These are phyloP conservation scores for Kobus ellipsiprymnus DNA, from an alignment of 2,113 vertebrate species.

Conservation along the genomic window DNA sequence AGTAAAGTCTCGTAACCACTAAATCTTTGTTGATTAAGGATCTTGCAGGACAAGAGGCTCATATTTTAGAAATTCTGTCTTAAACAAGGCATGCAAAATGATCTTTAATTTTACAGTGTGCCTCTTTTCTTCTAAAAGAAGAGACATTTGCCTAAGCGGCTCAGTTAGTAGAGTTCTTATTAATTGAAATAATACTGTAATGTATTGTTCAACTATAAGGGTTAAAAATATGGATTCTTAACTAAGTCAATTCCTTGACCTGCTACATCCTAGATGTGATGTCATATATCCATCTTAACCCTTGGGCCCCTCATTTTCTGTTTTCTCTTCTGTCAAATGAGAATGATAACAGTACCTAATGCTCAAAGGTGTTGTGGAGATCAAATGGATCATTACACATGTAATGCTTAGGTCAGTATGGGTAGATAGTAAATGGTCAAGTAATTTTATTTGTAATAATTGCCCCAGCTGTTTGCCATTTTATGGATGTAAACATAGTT, in stretches of 20 bases:
- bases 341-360: not conserved
- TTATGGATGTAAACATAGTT: not conserved
- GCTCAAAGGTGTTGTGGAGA: not conserved
- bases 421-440: not conserved
- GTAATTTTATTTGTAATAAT: not conserved
- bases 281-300: not conserved
- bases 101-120: not conserved
- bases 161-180: not conserved
- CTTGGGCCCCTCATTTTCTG: not conserved
- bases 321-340: not conserved
- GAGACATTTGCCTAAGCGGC: not conserved
- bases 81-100: not conserved
- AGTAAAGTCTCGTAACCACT: not conserved
- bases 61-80: not conserved
- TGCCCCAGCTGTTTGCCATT: not conserved
- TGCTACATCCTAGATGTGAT: not conserved
- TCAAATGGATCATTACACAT: not conserved
- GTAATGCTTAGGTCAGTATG: not conserved
- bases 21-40: not conserved
- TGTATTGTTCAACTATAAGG: not conserved
- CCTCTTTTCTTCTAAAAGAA: not conserved
- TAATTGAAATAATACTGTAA: not conserved
- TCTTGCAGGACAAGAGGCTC: not conserved
- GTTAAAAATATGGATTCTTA: not conserved
- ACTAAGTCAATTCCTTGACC: not conserved